A percentile compares a stretch with the other conserved stretches of the same genome.
phyloP scores from a whole-genome alignment of 2,888 invertebrate genomes.

The Trachelus iudaicus region DNA sequence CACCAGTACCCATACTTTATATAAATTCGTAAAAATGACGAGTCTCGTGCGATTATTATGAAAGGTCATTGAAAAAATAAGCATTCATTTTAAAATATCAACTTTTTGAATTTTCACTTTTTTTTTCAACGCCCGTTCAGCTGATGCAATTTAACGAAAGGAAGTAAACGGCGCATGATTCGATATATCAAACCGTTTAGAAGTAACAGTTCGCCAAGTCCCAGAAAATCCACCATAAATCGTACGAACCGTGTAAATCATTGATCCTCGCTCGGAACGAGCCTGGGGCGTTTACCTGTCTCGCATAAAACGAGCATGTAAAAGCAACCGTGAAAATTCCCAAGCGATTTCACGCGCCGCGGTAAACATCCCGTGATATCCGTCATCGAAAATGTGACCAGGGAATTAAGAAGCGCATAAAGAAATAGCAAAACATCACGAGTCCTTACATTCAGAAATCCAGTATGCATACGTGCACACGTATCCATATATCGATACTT shows the following conservation, averaged over 20 bases:
- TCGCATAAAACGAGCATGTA: not conserved
- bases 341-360: not conserved
- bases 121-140: not conserved
- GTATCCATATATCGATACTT: not conserved
- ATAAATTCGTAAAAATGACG: not conserved
- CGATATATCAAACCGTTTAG: not conserved
- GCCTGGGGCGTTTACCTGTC: not conserved
- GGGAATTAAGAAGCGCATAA: not conserved
- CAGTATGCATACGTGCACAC: not conserved
- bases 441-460: not conserved
- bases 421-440: not conserved
- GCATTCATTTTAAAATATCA: not conserved
- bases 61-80: not conserved
- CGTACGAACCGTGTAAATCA: not conserved
- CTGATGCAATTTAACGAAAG: not conserved
- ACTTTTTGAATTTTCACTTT: not conserved
- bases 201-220: not conserved
- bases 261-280: not conserved
- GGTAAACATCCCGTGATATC: not conserved
- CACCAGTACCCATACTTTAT: not conserved
- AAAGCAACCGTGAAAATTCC: not conserved
- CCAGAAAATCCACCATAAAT: not conserved
- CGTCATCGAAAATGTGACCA: not conserved
- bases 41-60: not conserved
- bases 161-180: not conserved